Evolutionary conservation across 2,888 invertebrate species (phyloP).

Genomic region (Endotricha flammealis): DNA sequence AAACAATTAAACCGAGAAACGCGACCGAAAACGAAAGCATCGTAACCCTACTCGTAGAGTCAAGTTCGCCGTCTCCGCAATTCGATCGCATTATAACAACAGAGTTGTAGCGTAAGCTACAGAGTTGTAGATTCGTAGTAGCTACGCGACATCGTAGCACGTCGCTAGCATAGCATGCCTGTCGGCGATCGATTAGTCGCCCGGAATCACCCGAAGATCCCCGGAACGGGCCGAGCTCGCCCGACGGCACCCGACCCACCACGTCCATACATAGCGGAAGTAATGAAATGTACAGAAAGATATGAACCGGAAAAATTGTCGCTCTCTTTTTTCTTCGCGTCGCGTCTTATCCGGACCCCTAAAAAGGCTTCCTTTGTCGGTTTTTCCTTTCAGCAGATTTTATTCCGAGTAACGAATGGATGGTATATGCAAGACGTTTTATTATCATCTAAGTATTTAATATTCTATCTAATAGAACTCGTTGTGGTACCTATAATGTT

Average conservation of each 20-base stretch:
- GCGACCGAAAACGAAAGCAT: slow-evolving; percentile 20
- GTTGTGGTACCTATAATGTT: too few relatives aligned
- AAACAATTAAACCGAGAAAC: slow-evolving; percentile 31
- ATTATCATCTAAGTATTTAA: slow-evolving; percentile 27
- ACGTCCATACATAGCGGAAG: slow-evolving; percentile 70
- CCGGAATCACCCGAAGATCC: slow-evolving; percentile 31
- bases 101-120: slow-evolving; percentile 57
- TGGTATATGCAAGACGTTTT: slow-evolving; percentile 42
- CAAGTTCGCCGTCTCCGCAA: slow-evolving; percentile 45
- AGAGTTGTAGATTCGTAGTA: slow-evolving; percentile 55
- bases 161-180: slow-evolving; percentile 48
- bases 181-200: slow-evolving; percentile 67
- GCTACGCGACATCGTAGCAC: slow-evolving; percentile 59
- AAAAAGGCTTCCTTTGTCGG: slow-evolving; percentile 56
- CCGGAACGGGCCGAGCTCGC: slow-evolving; percentile 44
- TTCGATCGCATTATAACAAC: slow-evolving; percentile 34
- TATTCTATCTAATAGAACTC: slow-evolving; percentile 26
- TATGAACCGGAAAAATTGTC: slow-evolving; percentile 77
- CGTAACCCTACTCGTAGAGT: slow-evolving; percentile 31
- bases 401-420: slow-evolving; percentile 44
- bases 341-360: slow-evolving; percentile 54
- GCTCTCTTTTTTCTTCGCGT: slow-evolving; percentile 67
- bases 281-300: slow-evolving; percentile 76
- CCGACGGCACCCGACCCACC: slow-evolving; percentile 31
- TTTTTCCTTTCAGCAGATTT: slow-evolving; percentile 54